Evolutionary conservation across 2,797 vertebrate species (phyloP).

Genomic region (Cyclura pinguis): DNA sequence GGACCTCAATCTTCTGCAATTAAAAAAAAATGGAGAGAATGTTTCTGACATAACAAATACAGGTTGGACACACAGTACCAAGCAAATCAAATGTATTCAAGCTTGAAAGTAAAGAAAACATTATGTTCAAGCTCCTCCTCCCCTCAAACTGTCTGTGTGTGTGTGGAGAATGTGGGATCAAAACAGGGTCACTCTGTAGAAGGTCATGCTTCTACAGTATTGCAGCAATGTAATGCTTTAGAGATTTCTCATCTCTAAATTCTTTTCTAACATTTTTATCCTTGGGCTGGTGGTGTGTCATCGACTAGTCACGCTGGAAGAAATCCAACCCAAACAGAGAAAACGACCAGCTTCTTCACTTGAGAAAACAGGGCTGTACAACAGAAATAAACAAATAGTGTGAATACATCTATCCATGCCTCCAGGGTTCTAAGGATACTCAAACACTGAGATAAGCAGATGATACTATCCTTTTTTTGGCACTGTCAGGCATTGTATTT

Average conservation of each 20-base stretch:
- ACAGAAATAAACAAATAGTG: not conserved
- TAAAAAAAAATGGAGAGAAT: not conserved
- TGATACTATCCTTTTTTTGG: not conserved
- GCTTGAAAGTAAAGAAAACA: constrained; percentile 1
- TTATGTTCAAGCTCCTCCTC: not conserved
- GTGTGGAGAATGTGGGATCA: not conserved
- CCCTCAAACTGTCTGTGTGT: not conserved
- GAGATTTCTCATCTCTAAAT: not conserved
- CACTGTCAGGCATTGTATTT: not conserved
- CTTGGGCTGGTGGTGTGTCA: not conserved
- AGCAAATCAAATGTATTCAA: not conserved
- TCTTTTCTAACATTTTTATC: not conserved
- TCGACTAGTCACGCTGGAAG: not conserved
- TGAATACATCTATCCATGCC: not conserved
- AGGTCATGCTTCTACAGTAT: not conserved
- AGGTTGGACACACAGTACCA: not conserved
- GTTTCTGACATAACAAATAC: constrained; percentile 7
- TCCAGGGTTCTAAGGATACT: not conserved
- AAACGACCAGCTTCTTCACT: not conserved
- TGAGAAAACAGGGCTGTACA: not conserved
- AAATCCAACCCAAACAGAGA: constrained; percentile 13
- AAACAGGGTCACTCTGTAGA: constrained; percentile 9
- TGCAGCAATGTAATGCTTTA: not conserved
- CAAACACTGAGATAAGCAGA: not conserved
- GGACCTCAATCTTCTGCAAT: not conserved